Base-by-base conservation (phyloP, 2,888 invertebrate genomes). In the Lasioglossum lativentre region DNA sequence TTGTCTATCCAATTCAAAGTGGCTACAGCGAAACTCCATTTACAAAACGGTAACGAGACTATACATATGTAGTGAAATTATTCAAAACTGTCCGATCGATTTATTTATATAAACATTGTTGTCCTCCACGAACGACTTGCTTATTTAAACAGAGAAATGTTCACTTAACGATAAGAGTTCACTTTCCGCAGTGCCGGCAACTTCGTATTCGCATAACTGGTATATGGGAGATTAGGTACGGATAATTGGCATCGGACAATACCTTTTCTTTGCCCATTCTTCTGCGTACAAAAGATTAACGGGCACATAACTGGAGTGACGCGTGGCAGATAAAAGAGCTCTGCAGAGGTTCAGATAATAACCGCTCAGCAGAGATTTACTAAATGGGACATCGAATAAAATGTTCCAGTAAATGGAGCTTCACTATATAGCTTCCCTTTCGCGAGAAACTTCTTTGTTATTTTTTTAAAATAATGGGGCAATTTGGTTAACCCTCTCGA, bases 321-420 rank as follows among this genome's bases (percentile, higher is more conserved):
- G 66, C 66, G 30, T 66, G 66, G 34, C 34, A 66, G 66, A 66
- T 66, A 66, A 66, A 66, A 66, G 19, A 34, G 34, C 34, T 66
- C 66, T 19, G 66, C 19, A 66, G 19, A 66, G 19, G 8, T 19
- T 66, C 66, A 34, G 66, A 34, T 66, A 66, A 66, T 63, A 66
- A 34, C 30, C 16, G 66, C 34, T 66, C 66, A 19, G 19, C 66
- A 16, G 34, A 66, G 30, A 66, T 66, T 34, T 16, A 19, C 30
- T 66, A 66, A 66, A 66, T 66, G 34, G 66, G 30, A 66, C 66
- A 34, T 66, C 34, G 66, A 34, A 66, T 66, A 66, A 66, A 66
- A 66, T 66, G 66, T 66, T 34, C 66, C 66, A 19, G 34, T 66
- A 66, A 66, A 66, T 66, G 30, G 66, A 34, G 66, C 34, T 34